phyloP scores from a whole-genome alignment of 1,140 invertebrate genomes.

The Linepithema humile region DNA sequence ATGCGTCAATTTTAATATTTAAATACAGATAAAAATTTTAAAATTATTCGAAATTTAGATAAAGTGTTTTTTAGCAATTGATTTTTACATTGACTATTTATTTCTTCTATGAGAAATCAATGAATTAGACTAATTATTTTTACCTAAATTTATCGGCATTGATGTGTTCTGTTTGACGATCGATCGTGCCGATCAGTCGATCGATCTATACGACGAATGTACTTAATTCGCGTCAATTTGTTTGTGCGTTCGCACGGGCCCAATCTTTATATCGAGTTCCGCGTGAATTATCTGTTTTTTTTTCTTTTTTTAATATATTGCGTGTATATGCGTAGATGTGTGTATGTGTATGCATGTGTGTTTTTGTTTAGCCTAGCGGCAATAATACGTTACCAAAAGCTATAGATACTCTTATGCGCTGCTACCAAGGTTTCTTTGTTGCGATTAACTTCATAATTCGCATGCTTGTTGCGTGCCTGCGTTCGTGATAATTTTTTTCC shows the following conservation, averaged over 20 bases:
- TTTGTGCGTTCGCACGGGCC: constrained; percentile 69
- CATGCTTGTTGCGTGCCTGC: constrained; percentile 60
- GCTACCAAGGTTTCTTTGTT: constrained; percentile 75
- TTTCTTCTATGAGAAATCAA: not conserved
- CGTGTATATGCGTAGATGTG: constrained; percentile 26
- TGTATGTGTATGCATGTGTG: constrained; percentile 54
- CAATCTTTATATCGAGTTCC: constrained; percentile 50
- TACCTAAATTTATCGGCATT: not conserved
- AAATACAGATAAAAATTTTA: not conserved
- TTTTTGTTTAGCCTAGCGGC: constrained; percentile 74
- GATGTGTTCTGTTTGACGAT: constrained; percentile 28
- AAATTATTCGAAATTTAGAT: constrained; percentile 17
- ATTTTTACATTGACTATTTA: not conserved
- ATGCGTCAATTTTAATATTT: not conserved
- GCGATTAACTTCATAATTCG: constrained; percentile 67
- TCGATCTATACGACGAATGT: constrained; percentile 10
- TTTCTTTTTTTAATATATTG: constrained; percentile 41
- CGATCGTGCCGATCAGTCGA: not conserved
- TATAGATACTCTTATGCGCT: constrained; percentile 80
- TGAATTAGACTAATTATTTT: not conserved
- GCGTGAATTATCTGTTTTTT: constrained; percentile 49
- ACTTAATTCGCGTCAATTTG: constrained; percentile 26
- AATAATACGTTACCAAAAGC: constrained; percentile 81
- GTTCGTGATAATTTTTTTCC: constrained; percentile 56
- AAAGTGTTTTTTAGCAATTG: not conserved